Conservation (phyloP, 1,140 invertebrate genomes). For the Spodoptera litura region DNA sequence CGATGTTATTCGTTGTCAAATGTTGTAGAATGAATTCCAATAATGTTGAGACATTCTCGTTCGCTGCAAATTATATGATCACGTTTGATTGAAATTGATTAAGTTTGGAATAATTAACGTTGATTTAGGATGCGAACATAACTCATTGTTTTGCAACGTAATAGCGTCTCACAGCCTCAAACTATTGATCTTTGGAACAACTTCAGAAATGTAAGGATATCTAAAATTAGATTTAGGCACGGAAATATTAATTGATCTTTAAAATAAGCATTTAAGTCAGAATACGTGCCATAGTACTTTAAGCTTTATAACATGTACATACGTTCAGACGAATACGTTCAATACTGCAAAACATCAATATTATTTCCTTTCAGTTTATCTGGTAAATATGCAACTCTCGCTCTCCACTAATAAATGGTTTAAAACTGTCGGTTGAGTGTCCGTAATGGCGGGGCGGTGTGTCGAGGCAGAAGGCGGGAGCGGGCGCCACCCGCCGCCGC, state of each 20-base stretch:
- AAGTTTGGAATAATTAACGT: constrained; percentile 18
- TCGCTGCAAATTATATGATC: constrained; percentile 40
- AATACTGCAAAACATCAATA: no score
- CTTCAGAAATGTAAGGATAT: no score
- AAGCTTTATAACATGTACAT: no score
- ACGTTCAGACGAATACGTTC: no score
- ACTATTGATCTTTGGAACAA: neutral
- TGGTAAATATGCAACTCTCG: neutral
- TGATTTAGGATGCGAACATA: neutral
- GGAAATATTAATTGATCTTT: no score
- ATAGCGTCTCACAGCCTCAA: neutral
- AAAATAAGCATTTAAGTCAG: no score
- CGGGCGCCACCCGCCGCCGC: constrained; percentile 38
- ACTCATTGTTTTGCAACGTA: constrained; percentile 7
- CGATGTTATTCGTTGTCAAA: constrained; percentile 58
- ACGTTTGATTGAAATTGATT: constrained; percentile 27
- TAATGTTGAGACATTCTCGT: constrained; percentile 41
- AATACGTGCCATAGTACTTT: no score
- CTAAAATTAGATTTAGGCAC: no score
- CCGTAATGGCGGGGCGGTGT: constrained; percentile 11
- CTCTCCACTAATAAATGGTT: constrained; percentile 25
- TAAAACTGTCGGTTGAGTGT: constrained; percentile 22
- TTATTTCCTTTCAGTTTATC: neutral
- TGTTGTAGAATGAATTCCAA: constrained; percentile 52
- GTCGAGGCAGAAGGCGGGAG: constrained; percentile 26